Evolutionary conservation across 1,140 invertebrate species (phyloP), one percentile per base, ranked within the genome.

Genomic region (Frieseomelitta varia): DNA sequence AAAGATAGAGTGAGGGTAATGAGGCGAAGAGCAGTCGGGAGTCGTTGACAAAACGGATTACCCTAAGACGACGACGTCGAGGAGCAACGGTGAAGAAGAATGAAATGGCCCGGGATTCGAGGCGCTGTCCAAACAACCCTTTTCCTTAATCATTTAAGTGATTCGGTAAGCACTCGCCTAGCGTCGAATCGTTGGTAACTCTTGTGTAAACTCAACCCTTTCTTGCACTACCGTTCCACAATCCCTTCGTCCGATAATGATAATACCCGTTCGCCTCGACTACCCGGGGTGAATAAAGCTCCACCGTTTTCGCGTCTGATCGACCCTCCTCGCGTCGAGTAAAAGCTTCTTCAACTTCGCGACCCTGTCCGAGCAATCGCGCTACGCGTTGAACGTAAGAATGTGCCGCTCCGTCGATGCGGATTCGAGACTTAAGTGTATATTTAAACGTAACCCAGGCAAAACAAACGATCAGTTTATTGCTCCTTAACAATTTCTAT

Each of bases 141-240:
- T 94, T 94, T 93, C 92, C 93, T 94, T 94, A 94, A 94, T 94
- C 93, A 94, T 94, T 94, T 94, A 94, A 94, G 94, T 94, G 94
- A 94, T 94, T 94, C 90, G 90, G 91, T 93, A 94, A 93, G 92
- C 93, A 91, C 92, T 93, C 91, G 90, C 84, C 90, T 86, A 90
- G 87, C 89, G 89, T 91, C 91, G 90, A 93, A 92, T 93, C 92
- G 89, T 88, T 84, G 89, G 85, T 92, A 93, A 93, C 91, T 93
- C 92, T 92, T 92, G 92, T 91, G 92, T 93, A 93, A 93, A 93
- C 91, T 89, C 87, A 93, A 91, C 92, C 90, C 91, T 91, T 93
- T 93, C 93, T 93, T 92, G 83, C 86, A 85, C 86, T 27, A 82
- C 47, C 71, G 71, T 79, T 68, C 74, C 75, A 86, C 88, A 87